Base-by-base conservation (phyloP, 2,888 invertebrate genomes). In the Quadroppia sp. region DNA sequence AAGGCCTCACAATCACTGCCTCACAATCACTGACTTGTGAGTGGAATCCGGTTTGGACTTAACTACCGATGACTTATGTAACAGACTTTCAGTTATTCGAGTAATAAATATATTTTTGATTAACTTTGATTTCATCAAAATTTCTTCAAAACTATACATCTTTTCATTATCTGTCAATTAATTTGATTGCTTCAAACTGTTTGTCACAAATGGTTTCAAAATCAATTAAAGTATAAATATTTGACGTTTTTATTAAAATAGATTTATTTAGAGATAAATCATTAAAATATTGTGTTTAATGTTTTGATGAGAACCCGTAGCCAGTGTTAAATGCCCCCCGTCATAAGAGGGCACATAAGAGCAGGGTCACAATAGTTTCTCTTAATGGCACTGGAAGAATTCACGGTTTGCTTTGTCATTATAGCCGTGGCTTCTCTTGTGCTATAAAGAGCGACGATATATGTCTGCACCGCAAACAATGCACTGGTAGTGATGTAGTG, bases 351-450 rank as follows among this genome's bases (percentile, higher is more conserved):
- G 25, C 11, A 28, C 28, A 64, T n/a, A 13, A 11, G 48, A 3
- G 15, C 17, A 11, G 48, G 20, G 42, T n/a, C 9, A 7, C 23
- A 23, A 74, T 74, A 50, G 30, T 77, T 78, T 76, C 80, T 79
- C 78, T 80, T 80, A 81, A 81, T 81, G 81, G 81, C 81, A 81
- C 81, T 81, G 81, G 81, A 81, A 81, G 81, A 81, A 81, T 81
- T 81, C 81, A 81, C 81, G 81, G 81, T 79, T 75, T 67, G 72
- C 72, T 73, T 73, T 71, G 69, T 73, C 53, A 77, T 72, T 50
- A 23, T 56, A 76, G 73, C 81, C 81, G 81, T 81, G 81, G 79
- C 76, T 81, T 81, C 81, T 81, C 80, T 79, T 76, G 81, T 81
- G 81, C 81, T 80, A 80, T 81, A 78, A 80, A 75, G 74, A 75